phyloP scores from a whole-genome alignment of 1,140 invertebrate genomes.

The Yoshiicerus persimilis region DNA sequence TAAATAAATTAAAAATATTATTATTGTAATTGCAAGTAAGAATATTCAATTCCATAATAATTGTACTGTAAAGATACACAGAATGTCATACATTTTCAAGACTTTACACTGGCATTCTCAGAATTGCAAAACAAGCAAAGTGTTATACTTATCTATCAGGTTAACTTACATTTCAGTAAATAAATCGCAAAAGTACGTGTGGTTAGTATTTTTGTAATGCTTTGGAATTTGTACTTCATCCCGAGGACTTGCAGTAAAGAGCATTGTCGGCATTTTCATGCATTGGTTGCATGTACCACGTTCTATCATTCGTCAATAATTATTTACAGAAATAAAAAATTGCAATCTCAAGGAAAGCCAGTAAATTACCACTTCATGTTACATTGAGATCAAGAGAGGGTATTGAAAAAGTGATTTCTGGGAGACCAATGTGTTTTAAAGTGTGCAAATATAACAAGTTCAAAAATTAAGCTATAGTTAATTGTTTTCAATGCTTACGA shows the following conservation, averaged over 20 bases:
- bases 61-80: no score
- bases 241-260: neutral
- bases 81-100: no score
- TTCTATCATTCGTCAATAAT: neutral
- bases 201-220: no score
- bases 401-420: neutral
- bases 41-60: no score
- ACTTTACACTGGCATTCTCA: no score
- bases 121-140: no score
- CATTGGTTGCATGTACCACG: neutral
- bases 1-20: no score
- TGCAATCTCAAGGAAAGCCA: neutral
- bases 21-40: no score
- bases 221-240: neutral
- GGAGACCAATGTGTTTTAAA: neutral
- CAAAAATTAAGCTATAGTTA: neutral
- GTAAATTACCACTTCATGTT: neutral
- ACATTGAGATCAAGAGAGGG: neutral
- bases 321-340: neutral
- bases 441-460: no score
- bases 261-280: neutral
- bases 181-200: no score
- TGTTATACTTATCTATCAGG: no score
- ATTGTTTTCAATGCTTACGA: neutral
- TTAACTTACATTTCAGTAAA: no score